These are phyloP conservation scores for Lasioglossum albipes DNA, from an alignment of 1,140 invertebrate genomes.

Conservation along the genomic window DNA sequence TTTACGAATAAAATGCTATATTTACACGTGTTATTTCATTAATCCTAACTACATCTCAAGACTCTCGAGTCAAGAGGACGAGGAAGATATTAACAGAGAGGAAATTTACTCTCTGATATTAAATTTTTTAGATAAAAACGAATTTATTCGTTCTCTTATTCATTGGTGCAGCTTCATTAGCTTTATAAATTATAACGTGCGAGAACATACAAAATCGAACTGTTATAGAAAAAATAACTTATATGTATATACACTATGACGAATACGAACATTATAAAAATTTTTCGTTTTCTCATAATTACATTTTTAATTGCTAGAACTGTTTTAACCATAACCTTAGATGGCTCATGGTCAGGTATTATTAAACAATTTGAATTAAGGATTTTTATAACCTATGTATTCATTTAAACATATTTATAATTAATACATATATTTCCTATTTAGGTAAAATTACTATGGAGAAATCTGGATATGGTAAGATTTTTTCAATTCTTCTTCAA, in stretches of 20 bases:
- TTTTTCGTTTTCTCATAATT: slow-evolving; percentile 4
- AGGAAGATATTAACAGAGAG: no score
- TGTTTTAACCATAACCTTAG: slow-evolving; percentile 53
- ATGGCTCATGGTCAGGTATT: slow-evolving; percentile 60
- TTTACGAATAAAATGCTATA: slow-evolving; percentile 44
- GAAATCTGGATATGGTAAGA: slow-evolving; percentile 33
- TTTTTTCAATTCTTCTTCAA: no score
- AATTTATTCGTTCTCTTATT: no score
- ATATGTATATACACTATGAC: neutral
- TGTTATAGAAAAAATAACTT: neutral
- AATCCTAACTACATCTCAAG: neutral
- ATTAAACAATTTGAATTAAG: slow-evolving; percentile 28
- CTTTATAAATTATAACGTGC: neutral
- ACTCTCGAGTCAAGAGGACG: no score
- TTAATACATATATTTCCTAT: slow-evolving; percentile 12
- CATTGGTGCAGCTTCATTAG: slow-evolving; percentile 1
- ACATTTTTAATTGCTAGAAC: slow-evolving; percentile 12
- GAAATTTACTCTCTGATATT: no score
- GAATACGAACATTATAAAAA: slow-evolving; percentile 7
- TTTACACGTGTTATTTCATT: slow-evolving; percentile 21
- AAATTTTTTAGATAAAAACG: no score
- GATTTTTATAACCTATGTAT: neutral
- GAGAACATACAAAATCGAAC: neutral
- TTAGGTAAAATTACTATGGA: slow-evolving; percentile 22
- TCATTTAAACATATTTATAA: neutral